Percentiles rank a stretch among this genome's conserved stretches.
Evolutionary conservation across 2,113 vertebrate genomes (phyloP).

Genomic region (Microtus ochrogaster): DNA sequence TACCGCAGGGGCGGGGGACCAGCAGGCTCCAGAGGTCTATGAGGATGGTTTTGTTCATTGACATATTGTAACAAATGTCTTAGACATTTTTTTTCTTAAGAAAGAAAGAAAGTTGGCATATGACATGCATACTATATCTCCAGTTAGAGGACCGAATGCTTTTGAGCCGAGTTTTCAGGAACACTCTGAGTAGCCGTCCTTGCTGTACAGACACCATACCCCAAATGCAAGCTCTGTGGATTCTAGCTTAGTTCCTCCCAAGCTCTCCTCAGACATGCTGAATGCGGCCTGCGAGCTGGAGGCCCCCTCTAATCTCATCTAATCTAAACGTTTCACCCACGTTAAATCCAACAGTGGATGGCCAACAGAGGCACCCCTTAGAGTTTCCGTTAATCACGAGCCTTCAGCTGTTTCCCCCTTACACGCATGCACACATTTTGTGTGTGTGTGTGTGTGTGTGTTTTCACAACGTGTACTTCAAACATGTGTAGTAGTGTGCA

Average conservation of each 20-base stretch:
- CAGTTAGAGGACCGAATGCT: not conserved
- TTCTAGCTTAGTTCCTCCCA: not conserved
- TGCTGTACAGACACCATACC: not conserved
- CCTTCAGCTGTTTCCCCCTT: not conserved
- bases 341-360: not conserved
- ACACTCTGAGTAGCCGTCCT: not conserved
- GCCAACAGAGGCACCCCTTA: not conserved
- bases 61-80: not conserved
- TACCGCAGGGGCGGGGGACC: fast-evolving
- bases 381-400: not conserved
- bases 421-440: not conserved
- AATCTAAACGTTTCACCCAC: not conserved
- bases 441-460: not conserved
- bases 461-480: not conserved
- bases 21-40: fast-evolving
- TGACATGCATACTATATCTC: not conserved
- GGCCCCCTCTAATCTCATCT: not conserved
- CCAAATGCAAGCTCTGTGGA: not conserved
- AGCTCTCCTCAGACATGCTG: not conserved
- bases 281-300: not conserved
- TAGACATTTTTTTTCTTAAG: not conserved
- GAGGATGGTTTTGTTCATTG: not conserved
- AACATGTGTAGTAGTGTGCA: not conserved
- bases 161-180: not conserved
- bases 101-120: not conserved